Evolutionary conservation across 2,888 invertebrate species (phyloP), one percentile per base, ranked within the genome.

Genomic region (Coelopa pilipes): DNA sequence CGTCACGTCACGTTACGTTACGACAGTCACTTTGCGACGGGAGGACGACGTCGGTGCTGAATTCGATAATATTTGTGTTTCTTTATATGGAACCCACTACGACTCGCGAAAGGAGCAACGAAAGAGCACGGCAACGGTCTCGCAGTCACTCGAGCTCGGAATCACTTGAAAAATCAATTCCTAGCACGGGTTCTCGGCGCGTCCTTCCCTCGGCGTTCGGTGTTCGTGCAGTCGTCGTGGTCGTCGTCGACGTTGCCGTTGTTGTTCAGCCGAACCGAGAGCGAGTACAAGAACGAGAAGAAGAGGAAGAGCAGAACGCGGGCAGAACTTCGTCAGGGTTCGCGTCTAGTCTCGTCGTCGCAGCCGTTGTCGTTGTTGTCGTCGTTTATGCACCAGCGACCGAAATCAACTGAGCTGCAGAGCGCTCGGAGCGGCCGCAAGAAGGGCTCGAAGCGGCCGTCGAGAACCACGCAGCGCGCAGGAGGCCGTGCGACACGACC

Each of bases 111-210:
- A 19, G 47, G 1, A 46, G n/a, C 57, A 59, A 34, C 2, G 34
- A 34, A 34, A 34, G 34, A 34, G 7, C 34, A 7, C 34, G 34
- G 34, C 19, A 19, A 59, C 57, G 24, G 21, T 59, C 57, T 34
- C n/a, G 34, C 34, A 62, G 62, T n/a, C 13, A 62, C 62, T 62
- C 66, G 15, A 66, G 50, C 21, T 24, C 19, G 45, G 50, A 66
- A 50, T 66, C 49, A 66, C 66, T 66, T 66, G 66, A 66, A 66
- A 66, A 66, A 66, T 66, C 66, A 66, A 66, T 66, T 66, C 50
- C 66, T 49, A 66, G 66, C 50, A 66, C 66, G 66, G 49, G 19
- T 50, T 34, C 34, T 34, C 34, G 34, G 34, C 34, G 34, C 34
- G 34, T 34, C 34, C 34, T 34, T 34, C 34, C 34, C 34, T 34